Base-by-base conservation (phyloP, 2,888 invertebrate species). In the Lepidochitona cinerea region DNA sequence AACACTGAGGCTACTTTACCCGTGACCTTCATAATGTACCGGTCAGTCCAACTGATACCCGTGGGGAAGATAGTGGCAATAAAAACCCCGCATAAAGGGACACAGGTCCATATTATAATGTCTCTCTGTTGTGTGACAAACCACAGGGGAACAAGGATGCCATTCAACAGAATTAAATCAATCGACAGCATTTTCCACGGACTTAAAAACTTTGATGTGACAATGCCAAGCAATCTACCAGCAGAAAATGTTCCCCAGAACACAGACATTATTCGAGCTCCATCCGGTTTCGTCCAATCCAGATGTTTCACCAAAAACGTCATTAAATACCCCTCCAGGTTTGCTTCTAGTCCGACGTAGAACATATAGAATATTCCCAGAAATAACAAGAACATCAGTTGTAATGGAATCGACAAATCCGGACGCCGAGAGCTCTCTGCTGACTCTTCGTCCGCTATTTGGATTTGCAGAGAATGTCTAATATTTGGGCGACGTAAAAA, bases 31-130 rank as follows among this genome's bases (percentile, higher is more conserved):
- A 66, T 66, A 36, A 66, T 66, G 3, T 33, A 9, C 18, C 36
- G 35, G 35, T 66, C 36, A 9, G 36, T 66, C 66, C 66, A 66
- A n/a, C 36, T 37, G 37, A 66, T 36, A 1, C 36, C 66, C 33
- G 66, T 66, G n/a, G 66, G 66, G 26, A 66, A 66, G 12, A 66
- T 66, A 3, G 36, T 66, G 18, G 66, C 66, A n/a, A 66, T 66
- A 18, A 35, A 36, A 26, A 36, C 36, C 9, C 66, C 66, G 1
- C 23, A 35, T 9, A 66, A 26, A 18, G 66, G 36, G n/a, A 37
- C 23, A n/a, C 36, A 66, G 33, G 36, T 33, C 66, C 66, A 66
- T 2, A 66, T n/a, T 3, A 66, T 66, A n/a, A 37, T 14, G 32
- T 59, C 37, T 14, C 18, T 35, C n/a, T 37, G 23, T 5, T 35